Evolutionary conservation across 2,797 vertebrate genomes (phyloP).

Genomic region (Leucoraja ocellata): DNA sequence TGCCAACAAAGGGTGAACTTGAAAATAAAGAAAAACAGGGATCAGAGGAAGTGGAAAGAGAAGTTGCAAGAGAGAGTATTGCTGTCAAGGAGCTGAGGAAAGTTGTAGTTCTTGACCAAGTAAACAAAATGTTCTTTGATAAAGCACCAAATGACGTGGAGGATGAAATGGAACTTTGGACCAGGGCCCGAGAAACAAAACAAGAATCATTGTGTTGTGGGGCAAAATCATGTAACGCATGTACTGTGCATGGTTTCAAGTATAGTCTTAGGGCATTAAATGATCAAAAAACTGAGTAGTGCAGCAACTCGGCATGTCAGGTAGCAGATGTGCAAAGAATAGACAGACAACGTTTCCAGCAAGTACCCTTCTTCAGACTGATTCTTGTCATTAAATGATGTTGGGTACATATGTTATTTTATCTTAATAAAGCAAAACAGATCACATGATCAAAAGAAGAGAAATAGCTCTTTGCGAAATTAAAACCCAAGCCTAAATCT

Average conservation of each 20-base stretch:
- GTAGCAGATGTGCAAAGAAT: no score
- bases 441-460: neutral
- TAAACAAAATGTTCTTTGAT: no score
- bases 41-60: no score
- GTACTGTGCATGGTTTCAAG: neutral
- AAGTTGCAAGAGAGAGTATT: no score
- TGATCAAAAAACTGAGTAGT: neutral
- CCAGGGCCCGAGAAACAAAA: neutral
- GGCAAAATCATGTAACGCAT: neutral
- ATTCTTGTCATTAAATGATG: neutral
- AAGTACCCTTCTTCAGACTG: no score
- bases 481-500: neutral
- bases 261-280: neutral
- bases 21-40: no score
- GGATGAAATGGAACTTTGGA: neutral
- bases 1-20: no score
- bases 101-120: no score
- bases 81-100: no score
- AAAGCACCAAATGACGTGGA: no score
- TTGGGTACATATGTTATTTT: neutral
- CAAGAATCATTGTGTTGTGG: neutral
- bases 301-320: no score
- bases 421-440: neutral
- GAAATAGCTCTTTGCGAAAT: neutral
- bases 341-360: no score